Conservation (phyloP, 2,113 vertebrate genomes). For the Phalacrocorax pelagicus region DNA sequence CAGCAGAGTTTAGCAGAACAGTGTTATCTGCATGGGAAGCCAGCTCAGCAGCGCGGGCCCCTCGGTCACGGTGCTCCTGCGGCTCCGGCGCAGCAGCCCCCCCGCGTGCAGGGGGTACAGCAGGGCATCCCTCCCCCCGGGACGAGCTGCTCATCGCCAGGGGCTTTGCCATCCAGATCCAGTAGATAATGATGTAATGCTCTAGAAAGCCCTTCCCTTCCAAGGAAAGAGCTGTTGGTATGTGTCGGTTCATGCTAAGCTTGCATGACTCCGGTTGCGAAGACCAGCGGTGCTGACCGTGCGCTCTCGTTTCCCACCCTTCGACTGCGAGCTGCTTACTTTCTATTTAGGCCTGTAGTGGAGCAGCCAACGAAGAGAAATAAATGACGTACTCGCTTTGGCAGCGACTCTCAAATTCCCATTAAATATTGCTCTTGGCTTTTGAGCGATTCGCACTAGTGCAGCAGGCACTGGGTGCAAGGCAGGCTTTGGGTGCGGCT, state of each 20-base stretch:
- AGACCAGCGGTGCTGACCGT: accelerated
- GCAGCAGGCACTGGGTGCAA: not conserved
- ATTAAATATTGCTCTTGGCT: not conserved
- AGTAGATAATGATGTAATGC: accelerated
- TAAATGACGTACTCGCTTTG: not conserved
- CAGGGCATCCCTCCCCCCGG: not conserved
- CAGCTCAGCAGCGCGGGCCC: not conserved
- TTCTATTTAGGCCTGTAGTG: too few relatives aligned
- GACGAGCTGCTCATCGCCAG: not conserved
- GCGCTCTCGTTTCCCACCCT: accelerated
- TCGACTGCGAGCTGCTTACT: not conserved
- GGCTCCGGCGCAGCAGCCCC: not conserved
- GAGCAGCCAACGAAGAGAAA: not conserved
- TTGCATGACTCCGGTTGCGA: accelerated
- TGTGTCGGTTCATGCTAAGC: accelerated
- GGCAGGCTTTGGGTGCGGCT: not conserved
- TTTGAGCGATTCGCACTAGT: accelerated
- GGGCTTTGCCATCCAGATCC: not conserved
- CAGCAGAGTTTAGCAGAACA: not conserved
- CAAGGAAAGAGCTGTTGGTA: not conserved
- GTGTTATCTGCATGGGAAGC: not conserved
- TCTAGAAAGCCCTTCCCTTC: too few relatives aligned
- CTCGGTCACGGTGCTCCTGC: not conserved
- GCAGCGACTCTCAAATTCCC: not conserved
- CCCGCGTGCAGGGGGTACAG: not conserved